These are phyloP conservation scores for Melanotaenia duboulayi DNA, from an alignment of 2,113 vertebrate species.

Conservation along the genomic window DNA sequence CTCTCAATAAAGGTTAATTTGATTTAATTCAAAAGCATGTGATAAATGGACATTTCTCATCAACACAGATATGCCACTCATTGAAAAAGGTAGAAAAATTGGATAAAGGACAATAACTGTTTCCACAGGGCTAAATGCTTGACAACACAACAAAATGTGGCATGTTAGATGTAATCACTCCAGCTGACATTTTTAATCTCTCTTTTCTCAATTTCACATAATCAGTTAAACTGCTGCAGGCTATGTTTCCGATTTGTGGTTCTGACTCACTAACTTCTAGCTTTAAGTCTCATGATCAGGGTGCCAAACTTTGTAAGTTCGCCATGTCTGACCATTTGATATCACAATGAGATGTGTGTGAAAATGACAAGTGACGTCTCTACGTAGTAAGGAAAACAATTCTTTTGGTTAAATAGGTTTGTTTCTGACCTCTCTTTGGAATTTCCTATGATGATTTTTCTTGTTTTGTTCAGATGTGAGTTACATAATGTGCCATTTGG, in stretches of 20 bases:
- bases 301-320: slow-evolving; percentile 14
- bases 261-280: slow-evolving; percentile 22
- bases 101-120: neutral
- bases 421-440: slow-evolving; percentile 19
- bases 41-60: neutral
- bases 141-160: slow-evolving; percentile 8
- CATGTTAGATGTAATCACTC: slow-evolving; percentile 7
- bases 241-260: slow-evolving; percentile 20
- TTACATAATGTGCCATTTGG: slow-evolving; percentile 41
- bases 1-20: neutral
- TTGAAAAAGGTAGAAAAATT: neutral
- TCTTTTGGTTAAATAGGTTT: neutral
- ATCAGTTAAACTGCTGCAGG: slow-evolving; percentile 18
- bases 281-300: slow-evolving; percentile 18
- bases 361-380: neutral
- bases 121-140: neutral
- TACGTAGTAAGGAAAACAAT: neutral
- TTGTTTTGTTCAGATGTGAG: slow-evolving; percentile 38
- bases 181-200: slow-evolving; percentile 19
- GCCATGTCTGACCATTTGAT: slow-evolving; percentile 17
- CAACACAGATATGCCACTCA: neutral
- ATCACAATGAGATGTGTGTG: neutral
- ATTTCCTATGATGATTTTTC: neutral
- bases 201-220: slow-evolving; percentile 26
- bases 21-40: neutral